Conservation (phyloP, 2,888 invertebrate species). For the Trissoscelio sp. region DNA sequence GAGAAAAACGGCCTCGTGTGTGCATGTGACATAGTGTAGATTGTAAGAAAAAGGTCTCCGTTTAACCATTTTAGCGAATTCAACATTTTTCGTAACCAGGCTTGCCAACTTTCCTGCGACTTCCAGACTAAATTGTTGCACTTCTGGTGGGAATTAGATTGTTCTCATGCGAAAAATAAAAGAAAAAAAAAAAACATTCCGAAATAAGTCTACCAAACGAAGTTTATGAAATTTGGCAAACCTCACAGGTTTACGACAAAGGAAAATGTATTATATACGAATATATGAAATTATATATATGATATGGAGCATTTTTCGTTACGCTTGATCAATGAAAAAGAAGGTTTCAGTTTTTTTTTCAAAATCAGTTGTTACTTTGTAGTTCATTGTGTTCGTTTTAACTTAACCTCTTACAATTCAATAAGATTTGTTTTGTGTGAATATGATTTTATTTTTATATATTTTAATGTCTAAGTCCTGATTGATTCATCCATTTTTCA, state of each 20-base stretch:
- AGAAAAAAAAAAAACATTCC: conserved; percentile 26
- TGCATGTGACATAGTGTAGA: conserved; percentile 65
- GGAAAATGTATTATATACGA: conserved; percentile 40
- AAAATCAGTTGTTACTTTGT: background rate
- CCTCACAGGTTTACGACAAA: conserved; percentile 19
- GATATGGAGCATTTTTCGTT: conserved; percentile 59
- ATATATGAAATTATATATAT: conserved; percentile 15
- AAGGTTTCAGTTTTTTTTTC: too few relatives aligned
- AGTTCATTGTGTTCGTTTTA: too few relatives aligned
- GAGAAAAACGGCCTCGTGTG: conserved; percentile 57
- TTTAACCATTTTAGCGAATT: conserved; percentile 52
- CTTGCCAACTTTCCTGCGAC: conserved; percentile 31
- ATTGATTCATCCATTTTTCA: conserved; percentile 36
- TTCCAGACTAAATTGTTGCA: conserved; percentile 9
- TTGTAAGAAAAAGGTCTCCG: conserved; percentile 45
- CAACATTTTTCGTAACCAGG: conserved; percentile 42
- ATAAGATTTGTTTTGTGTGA: too few relatives aligned
- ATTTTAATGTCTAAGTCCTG: too few relatives aligned
- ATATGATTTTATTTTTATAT: too few relatives aligned
- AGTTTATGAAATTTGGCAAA: conserved; percentile 27
- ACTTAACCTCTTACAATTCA: too few relatives aligned
- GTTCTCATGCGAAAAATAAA: background rate
- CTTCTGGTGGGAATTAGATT: too few relatives aligned
- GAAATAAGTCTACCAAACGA: background rate
- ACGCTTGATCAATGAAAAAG: conserved; percentile 49